Evolutionary conservation across 2,888 invertebrate genomes (phyloP).

Genomic region (Luperina nickerlii): DNA sequence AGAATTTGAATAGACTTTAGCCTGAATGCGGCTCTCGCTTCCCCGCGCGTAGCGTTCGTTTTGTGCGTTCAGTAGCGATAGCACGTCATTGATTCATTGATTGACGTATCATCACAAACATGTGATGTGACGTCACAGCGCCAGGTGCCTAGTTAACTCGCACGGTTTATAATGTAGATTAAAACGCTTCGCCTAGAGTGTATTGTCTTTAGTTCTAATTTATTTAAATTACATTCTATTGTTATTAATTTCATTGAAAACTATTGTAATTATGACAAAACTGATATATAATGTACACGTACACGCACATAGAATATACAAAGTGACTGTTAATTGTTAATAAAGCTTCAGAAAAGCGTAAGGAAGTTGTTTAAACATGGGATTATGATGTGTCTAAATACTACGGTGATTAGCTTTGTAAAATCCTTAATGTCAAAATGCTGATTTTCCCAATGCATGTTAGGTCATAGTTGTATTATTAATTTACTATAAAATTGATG

Average conservation of each 20-base stretch:
- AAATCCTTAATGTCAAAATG: conserved; percentile 29
- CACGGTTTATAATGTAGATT: conserved; percentile 21
- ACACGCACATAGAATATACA: conserved; percentile 36
- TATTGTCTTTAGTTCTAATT: conserved; percentile 36
- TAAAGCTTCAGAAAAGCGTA: conserved; percentile 18
- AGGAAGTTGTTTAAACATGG: conserved; percentile 18
- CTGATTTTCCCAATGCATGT: neutral
- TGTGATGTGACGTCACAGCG: neutral
- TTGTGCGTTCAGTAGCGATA: neutral
- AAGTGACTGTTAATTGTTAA: conserved; percentile 32
- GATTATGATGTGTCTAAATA: conserved; percentile 35
- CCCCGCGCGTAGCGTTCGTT: neutral
- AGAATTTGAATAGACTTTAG: neutral
- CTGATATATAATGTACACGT: conserved; percentile 22
- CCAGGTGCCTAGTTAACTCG: neutral
- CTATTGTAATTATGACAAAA: conserved; percentile 28
- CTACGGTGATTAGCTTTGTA: conserved; percentile 51
- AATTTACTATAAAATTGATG: neutral
- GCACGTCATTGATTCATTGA: no score
- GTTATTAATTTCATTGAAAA: conserved; percentile 19
- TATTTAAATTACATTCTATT: conserved; percentile 10
- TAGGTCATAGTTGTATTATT: conserved; percentile 5
- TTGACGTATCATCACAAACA: no score
- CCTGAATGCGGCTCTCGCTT: neutral
- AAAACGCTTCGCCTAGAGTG: conserved; percentile 26